Evolutionary conservation across 2,797 vertebrate genomes (phyloP).

Genomic region (Perodicticus potto): DNA sequence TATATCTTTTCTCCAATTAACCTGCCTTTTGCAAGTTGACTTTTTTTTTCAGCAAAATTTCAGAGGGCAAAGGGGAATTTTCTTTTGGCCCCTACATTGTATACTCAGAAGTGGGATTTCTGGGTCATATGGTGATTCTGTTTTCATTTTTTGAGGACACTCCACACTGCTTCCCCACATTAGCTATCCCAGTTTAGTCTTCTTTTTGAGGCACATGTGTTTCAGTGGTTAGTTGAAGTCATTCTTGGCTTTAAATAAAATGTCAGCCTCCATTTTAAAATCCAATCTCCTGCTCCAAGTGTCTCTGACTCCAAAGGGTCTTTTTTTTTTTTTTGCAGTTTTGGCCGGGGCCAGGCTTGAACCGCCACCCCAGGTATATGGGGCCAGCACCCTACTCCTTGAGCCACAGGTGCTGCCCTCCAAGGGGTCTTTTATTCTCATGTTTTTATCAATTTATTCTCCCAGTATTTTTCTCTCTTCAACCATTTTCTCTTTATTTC

Average conservation of each 20-base stretch:
- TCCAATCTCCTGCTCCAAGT: neutral
- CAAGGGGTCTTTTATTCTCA: neutral
- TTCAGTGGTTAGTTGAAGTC: neutral
- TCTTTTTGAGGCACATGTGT: neutral
- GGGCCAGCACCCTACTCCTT: no score
- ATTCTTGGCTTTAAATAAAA: neutral
- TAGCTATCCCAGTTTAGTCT: neutral
- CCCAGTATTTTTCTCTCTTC: neutral
- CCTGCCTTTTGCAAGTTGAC: neutral
- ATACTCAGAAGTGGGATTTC: neutral
- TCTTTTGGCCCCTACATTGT: neutral
- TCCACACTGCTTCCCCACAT: neutral
- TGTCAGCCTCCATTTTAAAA: neutral
- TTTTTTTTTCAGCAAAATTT: neutral
- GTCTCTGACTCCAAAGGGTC: neutral
- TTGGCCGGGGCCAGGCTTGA: no score
- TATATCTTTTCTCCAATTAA: neutral
- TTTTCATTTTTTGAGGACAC: neutral
- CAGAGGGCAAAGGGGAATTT: neutral
- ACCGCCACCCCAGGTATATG: no score
- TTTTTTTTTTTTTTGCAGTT: neutral
- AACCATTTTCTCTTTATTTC: neutral
- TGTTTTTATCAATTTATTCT: neutral
- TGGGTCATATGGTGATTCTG: neutral
- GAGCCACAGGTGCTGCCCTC: no score